These are phyloP conservation scores for Tiliacea aurago DNA, from an alignment of 2,888 invertebrate genomes.

Conservation along the genomic window DNA sequence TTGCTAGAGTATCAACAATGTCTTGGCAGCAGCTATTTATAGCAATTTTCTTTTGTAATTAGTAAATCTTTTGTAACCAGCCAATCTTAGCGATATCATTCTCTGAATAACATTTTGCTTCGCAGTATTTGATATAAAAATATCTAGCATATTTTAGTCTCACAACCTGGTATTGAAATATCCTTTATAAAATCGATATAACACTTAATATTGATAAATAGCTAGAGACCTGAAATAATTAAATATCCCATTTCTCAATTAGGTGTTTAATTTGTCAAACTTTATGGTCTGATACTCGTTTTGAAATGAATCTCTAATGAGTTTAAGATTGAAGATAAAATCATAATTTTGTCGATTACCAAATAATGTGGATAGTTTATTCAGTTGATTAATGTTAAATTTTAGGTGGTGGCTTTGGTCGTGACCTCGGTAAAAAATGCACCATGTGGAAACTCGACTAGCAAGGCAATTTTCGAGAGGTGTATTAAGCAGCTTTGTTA, in stretches of 20 bases:
- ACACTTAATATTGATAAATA: slow-evolving; percentile 71
- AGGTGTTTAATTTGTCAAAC: slow-evolving; percentile 74
- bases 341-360: slow-evolving; percentile 28
- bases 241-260: slow-evolving; percentile 64
- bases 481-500: neutral
- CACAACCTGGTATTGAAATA: slow-evolving; percentile 27
- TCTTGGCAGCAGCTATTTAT: neutral
- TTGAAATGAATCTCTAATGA: slow-evolving; percentile 71
- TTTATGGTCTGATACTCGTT: slow-evolving; percentile 70
- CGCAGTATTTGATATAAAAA: neutral
- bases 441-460: neutral
- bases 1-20: neutral
- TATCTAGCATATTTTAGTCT: neutral
- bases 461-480: no score
- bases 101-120: neutral
- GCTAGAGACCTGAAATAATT: slow-evolving; percentile 65
- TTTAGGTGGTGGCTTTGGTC: neutral
- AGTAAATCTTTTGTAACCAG: no score
- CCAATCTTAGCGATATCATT: neutral
- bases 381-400: neutral
- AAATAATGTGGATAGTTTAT: slow-evolving; percentile 26
- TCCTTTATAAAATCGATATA: slow-evolving; percentile 36
- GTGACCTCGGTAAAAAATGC: neutral
- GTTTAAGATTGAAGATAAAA: slow-evolving; percentile 52
- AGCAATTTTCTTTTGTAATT: slow-evolving; percentile 1